Percentiles rank a stretch among this genome's conserved stretches.
These are phyloP conservation scores for Lydus trimaculatus DNA, from an alignment of 2,888 invertebrate species.

Conservation along the genomic window DNA sequence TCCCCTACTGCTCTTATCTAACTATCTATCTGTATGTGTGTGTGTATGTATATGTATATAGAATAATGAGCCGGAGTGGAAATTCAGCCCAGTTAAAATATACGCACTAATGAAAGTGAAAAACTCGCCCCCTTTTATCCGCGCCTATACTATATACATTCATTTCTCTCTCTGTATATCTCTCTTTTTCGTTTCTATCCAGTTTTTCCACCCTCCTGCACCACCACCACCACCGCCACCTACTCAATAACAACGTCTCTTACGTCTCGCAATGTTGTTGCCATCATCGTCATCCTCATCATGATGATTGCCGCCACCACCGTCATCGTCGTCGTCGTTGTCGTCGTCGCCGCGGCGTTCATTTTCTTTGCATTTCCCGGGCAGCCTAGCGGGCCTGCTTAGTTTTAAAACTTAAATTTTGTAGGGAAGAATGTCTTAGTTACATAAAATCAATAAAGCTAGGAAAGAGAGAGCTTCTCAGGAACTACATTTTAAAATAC, in stretches of 20 bases:
- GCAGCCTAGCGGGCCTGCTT: slow-evolving; percentile 53
- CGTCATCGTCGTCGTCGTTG: not conserved
- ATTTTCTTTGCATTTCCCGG: slow-evolving; percentile 56
- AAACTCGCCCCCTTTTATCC: slow-evolving; percentile 41
- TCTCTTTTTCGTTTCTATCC: slow-evolving; percentile 1
- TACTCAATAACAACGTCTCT: slow-evolving; percentile 20
- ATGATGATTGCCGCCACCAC: not conserved
- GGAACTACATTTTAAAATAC: slow-evolving; percentile 60
- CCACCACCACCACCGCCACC: slow-evolving; percentile 32
- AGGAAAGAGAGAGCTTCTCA: slow-evolving; percentile 53
- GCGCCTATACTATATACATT: slow-evolving; percentile 19
- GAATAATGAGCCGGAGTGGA: slow-evolving; percentile 33
- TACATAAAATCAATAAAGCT: slow-evolving; percentile 62
- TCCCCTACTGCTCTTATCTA: too few relatives aligned
- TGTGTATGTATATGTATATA: slow-evolving; percentile 16
- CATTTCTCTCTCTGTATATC: slow-evolving; percentile 19
- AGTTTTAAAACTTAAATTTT: slow-evolving; percentile 62
- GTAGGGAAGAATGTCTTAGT: slow-evolving; percentile 61
- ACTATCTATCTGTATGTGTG: too few relatives aligned
- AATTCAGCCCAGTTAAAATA: slow-evolving; percentile 35
- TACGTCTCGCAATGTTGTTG: slow-evolving; percentile 1
- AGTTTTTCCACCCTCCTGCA: slow-evolving; percentile 34
- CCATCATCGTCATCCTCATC: not conserved
- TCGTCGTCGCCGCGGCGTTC: slow-evolving; percentile 38
- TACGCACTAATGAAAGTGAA: slow-evolving; percentile 55